Base-by-base conservation (phyloP, 1,140 invertebrate genomes). In the Drosophila baimaii region DNA sequence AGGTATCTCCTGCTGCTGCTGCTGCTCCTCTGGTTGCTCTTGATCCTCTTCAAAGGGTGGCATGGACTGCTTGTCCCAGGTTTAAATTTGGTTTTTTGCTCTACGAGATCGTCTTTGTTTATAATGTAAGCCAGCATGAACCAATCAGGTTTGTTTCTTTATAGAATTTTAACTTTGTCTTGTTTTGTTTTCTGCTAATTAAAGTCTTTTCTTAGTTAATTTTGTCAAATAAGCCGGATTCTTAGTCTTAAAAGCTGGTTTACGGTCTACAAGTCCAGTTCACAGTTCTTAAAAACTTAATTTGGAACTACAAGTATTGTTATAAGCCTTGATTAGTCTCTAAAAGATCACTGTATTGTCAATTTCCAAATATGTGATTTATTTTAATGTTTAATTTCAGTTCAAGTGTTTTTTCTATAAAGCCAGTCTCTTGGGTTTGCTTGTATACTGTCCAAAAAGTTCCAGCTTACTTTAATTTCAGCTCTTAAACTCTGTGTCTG, bases 41-140 rank as follows among this genome's bases (percentile, higher is more conserved):
- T 69, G 46, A 9, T 65, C 65, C 35, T 69, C 65, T 44, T 69
- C 65, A 10, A 69, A 69, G 41, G 82, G 77, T 79, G 69, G 82
- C 82, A 86, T 86, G 70, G 85, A 66, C 83, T 58, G 8, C 44
- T 78, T 70, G 44, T 41, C 54, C 37, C 1, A 5, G 4, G 1
- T 55, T 31, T 21, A 13, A 31, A 12, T 19, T 19, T 43, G 41
- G 19, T 23, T 52, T 41, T 10, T 33, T 25, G 46, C 41, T n/a
- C 12, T 10, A 37, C 7, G 19, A 17, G 25, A 31, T 59, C 33
- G 12, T 35, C 29, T 33, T 15, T 23, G 23, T 54, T 13, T 7
- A 27, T 21, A 21, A 25, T 21, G 31, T 25, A 21, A 35, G 51
- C 31, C 29, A 52, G 51, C 27, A 13, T 51, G 25, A 19, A 51